These are phyloP conservation scores for Lucilia cuprina DNA, from an alignment of 1,140 invertebrate species.

Conservation along the genomic window DNA sequence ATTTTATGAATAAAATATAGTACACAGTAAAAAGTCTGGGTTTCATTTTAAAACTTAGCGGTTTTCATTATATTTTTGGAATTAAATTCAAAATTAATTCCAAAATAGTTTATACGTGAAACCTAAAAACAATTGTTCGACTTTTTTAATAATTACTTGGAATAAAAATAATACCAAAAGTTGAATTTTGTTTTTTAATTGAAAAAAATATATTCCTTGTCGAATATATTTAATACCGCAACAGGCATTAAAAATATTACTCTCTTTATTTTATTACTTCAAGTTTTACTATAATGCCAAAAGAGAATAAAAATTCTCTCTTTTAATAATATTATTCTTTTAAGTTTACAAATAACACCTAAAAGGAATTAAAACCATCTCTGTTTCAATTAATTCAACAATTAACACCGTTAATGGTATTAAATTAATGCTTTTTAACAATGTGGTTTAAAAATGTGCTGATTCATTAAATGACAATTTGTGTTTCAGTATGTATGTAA, in stretches of 20 bases:
- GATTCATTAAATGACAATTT: background rate
- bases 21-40: background rate
- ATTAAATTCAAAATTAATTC: background rate
- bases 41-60: background rate
- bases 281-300: background rate
- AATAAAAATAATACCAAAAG: background rate
- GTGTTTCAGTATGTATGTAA: background rate
- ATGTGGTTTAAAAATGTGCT: background rate
- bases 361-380: background rate
- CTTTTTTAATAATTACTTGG: conserved; percentile 1
- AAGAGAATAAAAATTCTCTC: background rate
- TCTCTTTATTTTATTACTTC: background rate
- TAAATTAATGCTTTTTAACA: background rate
- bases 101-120: conserved; percentile 1
- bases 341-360: background rate
- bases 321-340: background rate
- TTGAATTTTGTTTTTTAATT: background rate
- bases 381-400: background rate
- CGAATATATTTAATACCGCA: background rate
- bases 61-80: background rate
- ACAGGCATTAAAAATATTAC: background rate
- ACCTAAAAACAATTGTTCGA: background rate
- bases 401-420: background rate
- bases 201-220: background rate
- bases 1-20: no score